A percentile compares a stretch with the other conserved stretches of the same genome.
These are phyloP conservation scores for Crotalus horridus DNA, from an alignment of 2,113 vertebrate species.

Conservation along the genomic window DNA sequence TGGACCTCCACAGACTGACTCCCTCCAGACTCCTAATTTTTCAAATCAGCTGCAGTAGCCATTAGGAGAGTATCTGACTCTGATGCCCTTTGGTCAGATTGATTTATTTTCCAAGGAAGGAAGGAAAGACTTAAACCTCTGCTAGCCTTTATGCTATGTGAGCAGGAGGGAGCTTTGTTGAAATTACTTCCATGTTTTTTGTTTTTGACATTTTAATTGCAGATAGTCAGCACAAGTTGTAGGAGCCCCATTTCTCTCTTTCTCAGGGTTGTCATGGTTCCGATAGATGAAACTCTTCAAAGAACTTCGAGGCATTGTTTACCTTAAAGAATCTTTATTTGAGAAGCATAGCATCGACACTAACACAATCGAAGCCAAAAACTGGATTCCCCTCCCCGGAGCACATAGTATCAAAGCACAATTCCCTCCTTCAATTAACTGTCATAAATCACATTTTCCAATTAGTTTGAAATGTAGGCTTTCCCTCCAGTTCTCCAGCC, in stretches of 20 bases:
- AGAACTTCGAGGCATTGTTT: too few relatives aligned
- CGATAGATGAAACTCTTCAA: too few relatives aligned
- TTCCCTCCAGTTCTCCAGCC: too few relatives aligned
- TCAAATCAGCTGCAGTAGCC: neutral
- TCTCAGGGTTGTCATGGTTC: too few relatives aligned
- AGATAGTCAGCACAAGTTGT: neutral
- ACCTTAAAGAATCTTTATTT: too few relatives aligned
- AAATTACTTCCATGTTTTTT: neutral
- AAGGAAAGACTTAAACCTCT: neutral
- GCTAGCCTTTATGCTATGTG: neutral
- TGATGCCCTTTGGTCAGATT: neutral
- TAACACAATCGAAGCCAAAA: too few relatives aligned
- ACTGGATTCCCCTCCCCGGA: too few relatives aligned
- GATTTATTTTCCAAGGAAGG: neutral
- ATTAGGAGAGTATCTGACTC: neutral
- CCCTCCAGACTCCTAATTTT: neutral
- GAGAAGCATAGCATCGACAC: too few relatives aligned
- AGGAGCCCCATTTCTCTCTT: neutral
- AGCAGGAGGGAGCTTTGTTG: neutral
- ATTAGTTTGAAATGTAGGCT: too few relatives aligned
- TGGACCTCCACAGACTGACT: neutral
- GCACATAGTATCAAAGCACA: too few relatives aligned
- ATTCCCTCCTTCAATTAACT: too few relatives aligned
- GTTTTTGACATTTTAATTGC: neutral
- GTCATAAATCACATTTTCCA: too few relatives aligned